Evolutionary conservation across 2,113 vertebrate species (phyloP), one percentile per base, ranked within the genome.

Genomic region (Tyrannus savana): DNA sequence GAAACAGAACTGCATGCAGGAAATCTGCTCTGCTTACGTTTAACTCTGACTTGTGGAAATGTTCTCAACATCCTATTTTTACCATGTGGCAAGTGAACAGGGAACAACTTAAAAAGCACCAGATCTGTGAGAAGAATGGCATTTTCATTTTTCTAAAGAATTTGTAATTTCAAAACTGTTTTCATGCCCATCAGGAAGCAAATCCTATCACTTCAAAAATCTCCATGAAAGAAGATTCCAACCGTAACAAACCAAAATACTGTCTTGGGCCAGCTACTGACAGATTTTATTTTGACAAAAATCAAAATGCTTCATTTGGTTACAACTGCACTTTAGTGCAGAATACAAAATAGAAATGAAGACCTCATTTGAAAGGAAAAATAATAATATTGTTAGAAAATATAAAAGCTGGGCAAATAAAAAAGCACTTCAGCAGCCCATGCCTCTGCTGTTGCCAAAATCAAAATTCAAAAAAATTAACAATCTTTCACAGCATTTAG

Each of bases 201-300:
- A 97, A 94, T 90, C 75, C 67, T 73, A 92, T 86, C 59, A 69
- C 68, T 88, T 93, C 72, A 90, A 94, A 96, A 96, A 93, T 92
- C 35, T 4, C 85, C 72, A 83, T 92, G 90, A 93, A 92, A 80
- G 75, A 85, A 96, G 82, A 86, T 88, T 94, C 84, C 75, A 80
- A 80, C 88, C 12, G 7, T 80, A 94, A 79, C 88, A 92, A 93
- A 94, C 63, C 59, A 90, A 93, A 96, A 93, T 46, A 90, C 50
- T 55, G 74, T 89, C 82, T 91, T 71, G 84, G 79, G 82, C 71
- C 74, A 93, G 90, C 81, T 89, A 64, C 56, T 87, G 85, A 93
- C 90, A 93, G 92, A 86, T 83, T 92, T 90, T 76, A 91, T 81
- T 96, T 94, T 95, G 75, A 88, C 67, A 93, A 94, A 97, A 94